Evolutionary conservation across 2,888 invertebrate species (phyloP), one percentile per base, ranked within the genome.

Genomic region (Drosophila buzzatii): DNA sequence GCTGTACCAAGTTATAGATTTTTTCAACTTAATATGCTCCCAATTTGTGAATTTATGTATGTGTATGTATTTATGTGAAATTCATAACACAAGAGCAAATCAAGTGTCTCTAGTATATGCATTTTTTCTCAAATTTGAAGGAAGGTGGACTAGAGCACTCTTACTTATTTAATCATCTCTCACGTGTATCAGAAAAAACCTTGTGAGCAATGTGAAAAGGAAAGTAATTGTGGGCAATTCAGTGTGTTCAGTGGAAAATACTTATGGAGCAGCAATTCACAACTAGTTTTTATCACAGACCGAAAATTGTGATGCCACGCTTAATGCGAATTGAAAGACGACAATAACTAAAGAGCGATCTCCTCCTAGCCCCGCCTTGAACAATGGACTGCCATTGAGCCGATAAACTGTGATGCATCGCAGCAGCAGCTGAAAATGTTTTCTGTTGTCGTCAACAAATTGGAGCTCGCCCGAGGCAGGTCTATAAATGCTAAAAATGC

Each of bases 341-440:
- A 75, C 86, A 89, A 85, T 87, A 89, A 73, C 79, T 82, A 74
- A 77, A 68, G 69, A 73, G 87, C 6, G 5, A 37, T 16, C 18
- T 7, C 20, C 39, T 1, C 14, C 8, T 5, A 10, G 12, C 23
- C 6, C 14, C n/a, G 8, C 31, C 18, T 3, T 31, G 16, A 12
- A n/a, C 10, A 1, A 16, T 27, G 39, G 23, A 5, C 53, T 20
- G 0, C 7, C 39, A 42, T 8, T 65, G 67, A 75, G 51, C 61
- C 69, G 75, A 84, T 87, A 82, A 84, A 78, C 75, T 85, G 90
- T 85, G 90, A 85, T 82, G 88, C 85, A 82, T 87, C 70, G 88
- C 49, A 63, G 59, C 65, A 60, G 59, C 62, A 12, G 31, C 7
- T 42, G 44, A 35, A 57, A 57, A 10, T 57, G 57, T 44, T 44